A percentile compares a stretch with the other conserved stretches of the same genome.
These are phyloP conservation scores for Apaloderma vittatum DNA, from an alignment of 2,113 vertebrate species.

Conservation along the genomic window DNA sequence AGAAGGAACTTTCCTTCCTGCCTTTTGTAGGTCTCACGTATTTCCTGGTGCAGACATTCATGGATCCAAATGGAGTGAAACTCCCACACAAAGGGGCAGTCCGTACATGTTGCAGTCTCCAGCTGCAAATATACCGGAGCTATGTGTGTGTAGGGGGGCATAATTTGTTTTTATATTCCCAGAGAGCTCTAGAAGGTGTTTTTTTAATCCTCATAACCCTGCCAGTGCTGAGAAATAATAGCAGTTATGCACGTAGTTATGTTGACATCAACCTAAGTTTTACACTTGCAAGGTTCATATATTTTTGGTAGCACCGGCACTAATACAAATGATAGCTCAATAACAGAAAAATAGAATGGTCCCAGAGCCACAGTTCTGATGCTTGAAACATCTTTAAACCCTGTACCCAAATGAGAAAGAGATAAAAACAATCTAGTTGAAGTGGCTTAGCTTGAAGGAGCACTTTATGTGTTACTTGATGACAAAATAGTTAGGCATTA, in stretches of 20 bases:
- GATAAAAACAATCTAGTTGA: slow-evolving; percentile 62
- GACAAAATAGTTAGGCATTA: slow-evolving; percentile 68
- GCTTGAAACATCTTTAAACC: slow-evolving; percentile 40
- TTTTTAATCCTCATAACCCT: slow-evolving; percentile 41
- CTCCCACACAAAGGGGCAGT: background rate
- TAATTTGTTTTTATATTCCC: slow-evolving; percentile 45
- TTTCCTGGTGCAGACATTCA: background rate
- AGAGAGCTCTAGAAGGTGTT: background rate
- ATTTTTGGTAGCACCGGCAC: slow-evolving; percentile 7
- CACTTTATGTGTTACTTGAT: slow-evolving; percentile 62
- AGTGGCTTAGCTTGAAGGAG: slow-evolving; percentile 58
- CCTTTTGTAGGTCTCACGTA: background rate
- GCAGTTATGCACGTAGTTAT: slow-evolving; percentile 37
- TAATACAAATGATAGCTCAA: slow-evolving; percentile 51
- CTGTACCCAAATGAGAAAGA: slow-evolving; percentile 45
- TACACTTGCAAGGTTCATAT: slow-evolving; percentile 45
- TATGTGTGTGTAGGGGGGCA: background rate
- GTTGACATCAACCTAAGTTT: slow-evolving; percentile 49
- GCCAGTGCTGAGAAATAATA: slow-evolving; percentile 19
- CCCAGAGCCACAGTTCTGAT: slow-evolving; percentile 16
- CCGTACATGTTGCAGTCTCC: background rate
- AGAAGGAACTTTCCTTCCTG: background rate
- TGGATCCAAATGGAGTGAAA: background rate
- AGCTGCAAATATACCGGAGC: background rate
- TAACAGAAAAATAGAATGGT: slow-evolving; percentile 46